Conservation (phyloP, 2,888 invertebrate species). For the Polia nebulosa region DNA sequence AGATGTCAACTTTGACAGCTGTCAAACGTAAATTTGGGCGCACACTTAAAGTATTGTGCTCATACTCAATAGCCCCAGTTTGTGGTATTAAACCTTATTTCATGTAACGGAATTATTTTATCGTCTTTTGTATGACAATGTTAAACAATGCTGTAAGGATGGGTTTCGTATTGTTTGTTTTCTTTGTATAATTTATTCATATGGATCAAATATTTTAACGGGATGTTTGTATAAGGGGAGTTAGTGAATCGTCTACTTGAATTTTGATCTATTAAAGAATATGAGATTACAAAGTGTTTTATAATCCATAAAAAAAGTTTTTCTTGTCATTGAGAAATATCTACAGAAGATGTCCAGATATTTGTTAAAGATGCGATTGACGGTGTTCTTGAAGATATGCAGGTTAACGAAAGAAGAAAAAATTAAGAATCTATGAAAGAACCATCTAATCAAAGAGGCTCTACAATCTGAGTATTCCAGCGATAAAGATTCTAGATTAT, state of each 20-base stretch:
- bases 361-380: background rate
- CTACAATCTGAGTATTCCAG: background rate
- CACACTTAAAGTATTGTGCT: slow-evolving; percentile 46
- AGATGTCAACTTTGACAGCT: slow-evolving; percentile 18
- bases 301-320: too few relatives aligned
- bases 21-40: slow-evolving; percentile 47
- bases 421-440: too few relatives aligned
- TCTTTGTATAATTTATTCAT: slow-evolving; percentile 51
- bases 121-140: slow-evolving; percentile 68
- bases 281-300: background rate
- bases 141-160: slow-evolving; percentile 34
- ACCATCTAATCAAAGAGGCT: too few relatives aligned
- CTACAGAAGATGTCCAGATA: background rate
- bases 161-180: slow-evolving; percentile 14
- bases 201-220: slow-evolving; percentile 28
- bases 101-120: slow-evolving; percentile 71
- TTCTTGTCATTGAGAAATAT: background rate
- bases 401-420: too few relatives aligned
- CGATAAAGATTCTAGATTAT: background rate
- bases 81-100: slow-evolving; percentile 71
- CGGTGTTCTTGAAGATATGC: background rate
- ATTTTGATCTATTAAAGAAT: background rate
- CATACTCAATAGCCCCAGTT: slow-evolving; percentile 52
- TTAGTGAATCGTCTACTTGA: background rate
- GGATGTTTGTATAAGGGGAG: slow-evolving; percentile 7